Evolutionary conservation across 2,888 invertebrate genomes (phyloP).

Genomic region (Drosophila affinis): DNA sequence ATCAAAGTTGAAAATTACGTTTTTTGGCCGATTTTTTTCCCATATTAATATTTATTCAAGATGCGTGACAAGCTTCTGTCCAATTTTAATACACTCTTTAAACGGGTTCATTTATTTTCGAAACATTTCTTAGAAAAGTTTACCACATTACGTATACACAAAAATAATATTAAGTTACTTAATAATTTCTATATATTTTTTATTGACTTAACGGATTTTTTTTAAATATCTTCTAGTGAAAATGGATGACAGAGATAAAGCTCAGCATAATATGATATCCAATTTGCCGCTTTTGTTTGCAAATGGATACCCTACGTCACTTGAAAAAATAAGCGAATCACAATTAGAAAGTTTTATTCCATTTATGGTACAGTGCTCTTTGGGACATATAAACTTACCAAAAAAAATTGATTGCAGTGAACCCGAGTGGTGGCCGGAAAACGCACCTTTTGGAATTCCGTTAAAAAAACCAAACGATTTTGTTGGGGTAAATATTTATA

Average conservation of each 20-base stretch:
- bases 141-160: too few species aligned
- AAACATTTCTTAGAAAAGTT: too few species aligned
- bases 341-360: constrained; percentile 89
- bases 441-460: constrained; percentile 87
- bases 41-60: too few species aligned
- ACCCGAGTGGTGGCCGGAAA: constrained; percentile 89
- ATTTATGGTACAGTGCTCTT: constrained; percentile 90
- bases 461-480: constrained; percentile 85
- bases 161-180: too few species aligned
- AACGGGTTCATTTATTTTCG: too few species aligned
- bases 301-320: constrained; percentile 88
- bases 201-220: not conserved
- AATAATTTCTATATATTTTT: not conserved
- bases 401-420: constrained; percentile 84
- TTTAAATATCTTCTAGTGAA: constrained; percentile 37
- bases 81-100: too few species aligned
- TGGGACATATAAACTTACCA: constrained; percentile 86
- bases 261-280: constrained; percentile 87
- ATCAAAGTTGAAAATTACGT: too few species aligned
- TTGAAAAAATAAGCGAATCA: constrained; percentile 86
- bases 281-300: constrained; percentile 89
- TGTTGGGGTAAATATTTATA: constrained; percentile 82
- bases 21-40: too few species aligned
- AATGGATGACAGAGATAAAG: constrained; percentile 82
- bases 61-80: too few species aligned